These are phyloP conservation scores for Blastomussa wellsi DNA, from an alignment of 92 coral and sea anemone species.

Conservation along the genomic window DNA sequence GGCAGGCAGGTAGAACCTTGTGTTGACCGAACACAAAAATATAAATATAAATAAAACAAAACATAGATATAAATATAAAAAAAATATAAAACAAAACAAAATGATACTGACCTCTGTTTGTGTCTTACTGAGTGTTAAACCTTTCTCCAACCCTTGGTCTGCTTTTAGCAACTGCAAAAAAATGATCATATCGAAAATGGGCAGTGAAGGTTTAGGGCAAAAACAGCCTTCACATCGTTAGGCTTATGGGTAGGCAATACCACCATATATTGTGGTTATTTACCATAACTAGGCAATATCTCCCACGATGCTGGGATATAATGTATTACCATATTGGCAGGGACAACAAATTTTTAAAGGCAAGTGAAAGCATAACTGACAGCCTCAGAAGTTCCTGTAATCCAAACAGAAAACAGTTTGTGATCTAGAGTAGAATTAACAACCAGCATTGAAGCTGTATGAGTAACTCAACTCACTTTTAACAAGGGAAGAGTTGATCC, in stretches of 20 bases:
- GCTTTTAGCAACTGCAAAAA: constrained; percentile 77
- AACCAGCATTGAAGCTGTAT: background rate
- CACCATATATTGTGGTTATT: no score
- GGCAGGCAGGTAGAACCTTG: background rate
- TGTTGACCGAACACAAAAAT: no score
- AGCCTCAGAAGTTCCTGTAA: background rate
- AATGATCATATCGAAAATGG: background rate
- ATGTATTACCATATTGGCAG: background rate
- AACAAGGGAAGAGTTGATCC: constrained; percentile 96
- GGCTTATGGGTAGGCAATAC: background rate
- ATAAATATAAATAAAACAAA: no score
- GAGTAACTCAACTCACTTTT: constrained; percentile 56
- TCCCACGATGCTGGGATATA: background rate
- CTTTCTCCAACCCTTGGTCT: constrained; percentile 64
- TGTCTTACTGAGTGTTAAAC: constrained; percentile 92
- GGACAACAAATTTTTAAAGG: background rate
- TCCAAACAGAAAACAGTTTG: background rate
- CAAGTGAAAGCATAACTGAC: background rate
- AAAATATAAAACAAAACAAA: no score
- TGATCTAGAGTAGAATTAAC: background rate
- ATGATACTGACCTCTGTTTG: constrained; percentile 81
- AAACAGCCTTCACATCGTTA: no score
- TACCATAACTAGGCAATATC: background rate
- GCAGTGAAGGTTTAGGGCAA: no score
- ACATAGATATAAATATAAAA: no score